These are phyloP conservation scores for Pyrgilauda ruficollis DNA, from an alignment of 2,113 vertebrate genomes.

Conservation along the genomic window DNA sequence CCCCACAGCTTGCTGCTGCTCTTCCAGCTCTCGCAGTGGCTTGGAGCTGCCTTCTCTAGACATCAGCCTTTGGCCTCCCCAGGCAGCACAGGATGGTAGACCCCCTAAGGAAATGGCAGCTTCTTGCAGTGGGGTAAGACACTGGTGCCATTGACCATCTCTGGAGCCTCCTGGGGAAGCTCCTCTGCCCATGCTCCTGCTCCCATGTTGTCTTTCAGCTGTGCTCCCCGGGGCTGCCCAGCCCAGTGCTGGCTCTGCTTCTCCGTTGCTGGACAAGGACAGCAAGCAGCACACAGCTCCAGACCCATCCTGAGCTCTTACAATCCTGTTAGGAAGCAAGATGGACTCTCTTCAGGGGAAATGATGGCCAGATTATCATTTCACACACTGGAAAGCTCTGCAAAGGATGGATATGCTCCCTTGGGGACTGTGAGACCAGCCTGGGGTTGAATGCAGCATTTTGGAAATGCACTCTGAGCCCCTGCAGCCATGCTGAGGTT, in stretches of 20 bases:
- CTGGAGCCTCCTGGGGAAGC: background rate
- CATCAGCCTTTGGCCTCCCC: background rate
- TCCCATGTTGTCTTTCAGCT: background rate
- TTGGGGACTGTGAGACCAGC: background rate
- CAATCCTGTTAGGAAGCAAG: background rate
- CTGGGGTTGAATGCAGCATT: background rate
- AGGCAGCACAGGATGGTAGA: accelerated
- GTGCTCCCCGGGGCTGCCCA: background rate
- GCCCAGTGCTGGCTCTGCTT: background rate
- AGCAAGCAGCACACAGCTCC: background rate
- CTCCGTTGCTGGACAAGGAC: background rate
- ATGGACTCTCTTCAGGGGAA: background rate
- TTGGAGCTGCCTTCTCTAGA: background rate
- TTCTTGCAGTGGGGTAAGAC: background rate
- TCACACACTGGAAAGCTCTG: background rate
- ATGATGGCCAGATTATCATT: background rate
- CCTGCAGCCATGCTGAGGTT: background rate
- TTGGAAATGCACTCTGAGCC: background rate
- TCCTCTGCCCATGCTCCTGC: background rate
- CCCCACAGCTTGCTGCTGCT: background rate
- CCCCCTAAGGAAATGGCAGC: background rate
- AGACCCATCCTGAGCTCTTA: background rate
- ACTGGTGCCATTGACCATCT: background rate
- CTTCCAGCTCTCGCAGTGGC: background rate
- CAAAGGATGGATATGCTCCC: background rate